Conservation (phyloP, 2,113 vertebrate species). For the Anthoscopus minutus region DNA sequence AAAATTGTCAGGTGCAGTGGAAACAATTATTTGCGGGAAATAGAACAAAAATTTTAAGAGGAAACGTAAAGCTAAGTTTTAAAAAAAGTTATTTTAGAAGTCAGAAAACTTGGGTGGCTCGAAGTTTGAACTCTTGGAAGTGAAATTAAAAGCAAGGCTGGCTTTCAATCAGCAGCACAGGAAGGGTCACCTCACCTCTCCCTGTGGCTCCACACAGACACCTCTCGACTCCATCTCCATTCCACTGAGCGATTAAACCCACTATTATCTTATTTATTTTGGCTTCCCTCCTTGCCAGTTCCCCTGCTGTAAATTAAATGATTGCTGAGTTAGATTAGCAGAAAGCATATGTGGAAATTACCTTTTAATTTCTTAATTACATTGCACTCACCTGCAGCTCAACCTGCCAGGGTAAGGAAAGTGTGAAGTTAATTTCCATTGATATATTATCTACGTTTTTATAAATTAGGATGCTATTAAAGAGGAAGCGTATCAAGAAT, state of each 20-base stretch:
- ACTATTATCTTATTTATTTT: constrained; percentile 71
- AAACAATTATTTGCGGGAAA: not conserved
- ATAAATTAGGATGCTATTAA: constrained; percentile 54
- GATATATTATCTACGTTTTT: constrained; percentile 48
- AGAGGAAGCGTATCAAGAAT: not conserved
- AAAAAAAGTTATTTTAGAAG: not conserved
- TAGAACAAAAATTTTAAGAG: not conserved
- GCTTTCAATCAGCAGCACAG: not conserved
- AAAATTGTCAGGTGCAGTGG: rapidly evolving
- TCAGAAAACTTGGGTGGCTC: not conserved
- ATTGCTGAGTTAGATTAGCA: constrained; percentile 53
- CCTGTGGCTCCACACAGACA: not conserved
- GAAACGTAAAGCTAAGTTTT: not conserved
- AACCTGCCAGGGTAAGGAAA: constrained; percentile 40
- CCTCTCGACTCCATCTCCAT: constrained; percentile 4
- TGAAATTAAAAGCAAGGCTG: not conserved
- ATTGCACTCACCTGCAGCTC: constrained; percentile 71
- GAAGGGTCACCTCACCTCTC: not conserved
- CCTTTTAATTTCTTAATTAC: constrained; percentile 79
- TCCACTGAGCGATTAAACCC: constrained; percentile 24
- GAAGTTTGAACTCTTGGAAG: not conserved
- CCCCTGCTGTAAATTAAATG: constrained; percentile 66
- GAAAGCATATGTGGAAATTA: constrained; percentile 73
- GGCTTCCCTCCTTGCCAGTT: constrained; percentile 60
- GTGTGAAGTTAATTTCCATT: constrained; percentile 54